phyloP scores from a whole-genome alignment of 2,113 vertebrate species.

The Raphicerus campestris region DNA sequence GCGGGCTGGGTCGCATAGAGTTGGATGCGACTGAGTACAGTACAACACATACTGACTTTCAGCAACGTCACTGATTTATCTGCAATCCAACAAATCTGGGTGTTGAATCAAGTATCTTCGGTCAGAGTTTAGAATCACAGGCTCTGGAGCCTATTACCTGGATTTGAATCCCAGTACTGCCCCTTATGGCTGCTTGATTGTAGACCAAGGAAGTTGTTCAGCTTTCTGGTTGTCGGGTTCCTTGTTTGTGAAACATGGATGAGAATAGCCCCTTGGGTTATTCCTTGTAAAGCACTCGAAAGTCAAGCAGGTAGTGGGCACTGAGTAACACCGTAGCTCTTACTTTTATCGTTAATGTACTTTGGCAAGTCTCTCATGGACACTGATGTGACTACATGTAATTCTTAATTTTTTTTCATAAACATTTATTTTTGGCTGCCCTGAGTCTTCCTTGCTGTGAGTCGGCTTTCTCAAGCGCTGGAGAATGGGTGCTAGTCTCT shows the following conservation, averaged over 20 bases:
- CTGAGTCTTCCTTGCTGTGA: neutral
- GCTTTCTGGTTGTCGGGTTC: neutral
- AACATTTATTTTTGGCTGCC: neutral
- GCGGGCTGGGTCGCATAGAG: neutral
- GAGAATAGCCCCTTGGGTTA: neutral
- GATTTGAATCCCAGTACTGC: neutral
- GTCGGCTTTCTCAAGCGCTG: neutral
- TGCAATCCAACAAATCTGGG: neutral
- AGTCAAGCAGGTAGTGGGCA: neutral
- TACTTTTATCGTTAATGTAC: neutral
- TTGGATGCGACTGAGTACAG: neutral
- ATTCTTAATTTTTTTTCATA: neutral
- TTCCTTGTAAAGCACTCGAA: neutral
- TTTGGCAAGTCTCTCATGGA: neutral
- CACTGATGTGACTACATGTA: neutral
- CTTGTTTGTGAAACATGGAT: neutral
- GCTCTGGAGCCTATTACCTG: neutral
- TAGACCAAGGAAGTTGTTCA: neutral
- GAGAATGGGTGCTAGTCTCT: neutral
- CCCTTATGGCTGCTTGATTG: neutral
- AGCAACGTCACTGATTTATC: neutral
- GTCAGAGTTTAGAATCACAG: neutral
- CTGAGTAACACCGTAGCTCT: accelerated
- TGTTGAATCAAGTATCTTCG: neutral
- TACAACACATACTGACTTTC: neutral